These are phyloP conservation scores for human DNA, from an alignment of 2,113 vertebrate genomes.

Conservation along the genomic window DNA sequence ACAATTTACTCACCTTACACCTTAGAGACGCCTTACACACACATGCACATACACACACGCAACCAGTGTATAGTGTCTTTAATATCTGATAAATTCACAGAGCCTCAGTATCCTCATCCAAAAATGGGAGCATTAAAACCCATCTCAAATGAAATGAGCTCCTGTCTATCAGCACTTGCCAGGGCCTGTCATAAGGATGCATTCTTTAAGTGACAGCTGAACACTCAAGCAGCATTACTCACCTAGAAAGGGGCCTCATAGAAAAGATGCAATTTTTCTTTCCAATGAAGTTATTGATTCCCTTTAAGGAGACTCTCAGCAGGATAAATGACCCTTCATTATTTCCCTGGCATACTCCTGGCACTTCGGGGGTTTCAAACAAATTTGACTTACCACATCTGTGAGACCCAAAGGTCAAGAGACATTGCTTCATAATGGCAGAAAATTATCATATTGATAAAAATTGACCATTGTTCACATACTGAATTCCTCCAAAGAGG, in stretches of 20 bases:
- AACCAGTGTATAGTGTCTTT: not conserved
- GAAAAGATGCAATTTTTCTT: slow-evolving; percentile 81
- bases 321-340: slow-evolving; percentile 81
- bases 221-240: slow-evolving; percentile 32
- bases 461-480: slow-evolving; percentile 69
- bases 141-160: not conserved
- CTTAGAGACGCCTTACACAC: not conserved
- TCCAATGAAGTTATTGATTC: slow-evolving; percentile 80
- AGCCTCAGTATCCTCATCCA: slow-evolving; percentile 1
- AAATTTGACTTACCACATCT: slow-evolving; percentile 72
- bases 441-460: slow-evolving; percentile 80
- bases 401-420: slow-evolving; percentile 76
- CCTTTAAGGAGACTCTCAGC: slow-evolving; percentile 79
- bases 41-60: not conserved
- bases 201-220: slow-evolving; percentile 32
- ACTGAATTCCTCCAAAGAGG: slow-evolving; percentile 43
- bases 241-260: slow-evolving; percentile 66
- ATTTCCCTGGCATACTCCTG: slow-evolving; percentile 71
- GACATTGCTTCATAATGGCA: slow-evolving; percentile 72
- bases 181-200: not conserved
- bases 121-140: not conserved
- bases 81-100: not conserved
- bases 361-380: slow-evolving; percentile 70
- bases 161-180: not conserved
- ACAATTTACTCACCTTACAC: not conserved